Conservation (phyloP, 1,140 invertebrate genomes). For the Panagrolaimus sp. region DNA sequence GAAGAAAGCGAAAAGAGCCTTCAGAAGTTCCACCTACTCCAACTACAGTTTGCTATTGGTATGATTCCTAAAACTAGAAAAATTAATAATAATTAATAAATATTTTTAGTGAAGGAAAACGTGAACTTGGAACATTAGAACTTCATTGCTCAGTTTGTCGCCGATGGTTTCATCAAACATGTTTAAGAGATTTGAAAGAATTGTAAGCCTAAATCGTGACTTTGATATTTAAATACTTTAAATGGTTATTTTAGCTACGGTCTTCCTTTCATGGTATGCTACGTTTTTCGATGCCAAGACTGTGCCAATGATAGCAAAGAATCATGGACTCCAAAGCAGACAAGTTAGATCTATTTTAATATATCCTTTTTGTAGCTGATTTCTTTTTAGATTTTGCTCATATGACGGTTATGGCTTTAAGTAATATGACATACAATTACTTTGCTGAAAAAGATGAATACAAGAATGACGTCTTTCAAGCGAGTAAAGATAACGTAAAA, state of each 20-base stretch:
- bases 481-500: conserved; percentile 1
- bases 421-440: conserved; percentile 44
- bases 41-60: conserved; percentile 28
- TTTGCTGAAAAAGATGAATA: conserved; percentile 34
- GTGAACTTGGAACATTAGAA: conserved; percentile 47
- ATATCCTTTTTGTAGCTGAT: conserved; percentile 23
- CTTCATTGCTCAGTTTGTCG: conserved; percentile 47
- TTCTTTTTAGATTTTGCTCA: conserved; percentile 40
- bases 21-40: conserved; percentile 9
- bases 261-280: conserved; percentile 88
- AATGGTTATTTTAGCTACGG: conserved; percentile 43
- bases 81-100: conserved; percentile 11
- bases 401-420: conserved; percentile 47
- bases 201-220: conserved; percentile 43
- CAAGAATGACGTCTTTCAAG: conserved; percentile 1
- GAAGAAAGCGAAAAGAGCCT: conserved; percentile 6
- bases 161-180: conserved; percentile 52
- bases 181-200: conserved; percentile 51
- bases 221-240: conserved; percentile 5
- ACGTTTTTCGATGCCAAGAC: conserved; percentile 89
- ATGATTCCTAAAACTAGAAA: conserved; percentile 11
- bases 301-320: conserved; percentile 73
- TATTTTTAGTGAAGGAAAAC: conserved; percentile 51
- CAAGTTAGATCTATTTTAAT: conserved; percentile 43
- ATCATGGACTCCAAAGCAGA: conserved; percentile 62